Conservation (phyloP, 1,140 invertebrate genomes). For the Oreohelix idahoensis region DNA sequence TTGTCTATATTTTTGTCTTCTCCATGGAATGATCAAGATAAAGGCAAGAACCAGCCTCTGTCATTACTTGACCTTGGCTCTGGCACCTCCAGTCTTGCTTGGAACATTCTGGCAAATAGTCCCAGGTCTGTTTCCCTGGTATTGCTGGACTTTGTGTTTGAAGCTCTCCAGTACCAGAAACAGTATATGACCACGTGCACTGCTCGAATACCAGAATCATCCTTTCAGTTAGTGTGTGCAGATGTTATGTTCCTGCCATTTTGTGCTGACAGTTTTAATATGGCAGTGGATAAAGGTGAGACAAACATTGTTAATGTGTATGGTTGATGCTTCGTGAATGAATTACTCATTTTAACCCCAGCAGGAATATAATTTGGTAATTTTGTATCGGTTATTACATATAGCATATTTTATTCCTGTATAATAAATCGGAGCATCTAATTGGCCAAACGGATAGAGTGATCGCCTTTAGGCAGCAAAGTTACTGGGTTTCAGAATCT, state of each 20-base stretch:
- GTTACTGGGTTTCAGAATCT: too few species aligned
- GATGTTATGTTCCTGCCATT: constrained; percentile 24
- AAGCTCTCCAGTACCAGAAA: constrained; percentile 14
- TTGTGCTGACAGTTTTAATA: not conserved
- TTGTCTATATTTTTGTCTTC: too few species aligned
- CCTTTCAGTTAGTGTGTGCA: not conserved
- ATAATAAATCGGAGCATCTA: too few species aligned
- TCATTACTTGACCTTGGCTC: constrained; percentile 22
- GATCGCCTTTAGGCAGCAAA: too few species aligned
- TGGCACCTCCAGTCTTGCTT: constrained; percentile 3
- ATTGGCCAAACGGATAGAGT: too few species aligned
- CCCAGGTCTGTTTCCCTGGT: not conserved
- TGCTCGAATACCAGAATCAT: not conserved
- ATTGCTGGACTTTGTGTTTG: constrained; percentile 1
- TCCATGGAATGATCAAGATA: too few species aligned
- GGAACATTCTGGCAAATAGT: not conserved
- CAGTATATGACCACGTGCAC: not conserved
- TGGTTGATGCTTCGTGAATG: too few species aligned
- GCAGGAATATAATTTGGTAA: too few species aligned
- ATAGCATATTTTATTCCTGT: too few species aligned
- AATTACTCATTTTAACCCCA: too few species aligned
- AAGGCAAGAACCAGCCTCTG: not conserved
- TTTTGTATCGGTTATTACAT: too few species aligned
- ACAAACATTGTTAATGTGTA: not conserved
- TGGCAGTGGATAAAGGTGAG: constrained; percentile 28